A percentile compares a stretch with the other conserved stretches of the same genome.
Evolutionary conservation across 2,888 invertebrate species (phyloP).

Genomic region (Mythimna loreyi): DNA sequence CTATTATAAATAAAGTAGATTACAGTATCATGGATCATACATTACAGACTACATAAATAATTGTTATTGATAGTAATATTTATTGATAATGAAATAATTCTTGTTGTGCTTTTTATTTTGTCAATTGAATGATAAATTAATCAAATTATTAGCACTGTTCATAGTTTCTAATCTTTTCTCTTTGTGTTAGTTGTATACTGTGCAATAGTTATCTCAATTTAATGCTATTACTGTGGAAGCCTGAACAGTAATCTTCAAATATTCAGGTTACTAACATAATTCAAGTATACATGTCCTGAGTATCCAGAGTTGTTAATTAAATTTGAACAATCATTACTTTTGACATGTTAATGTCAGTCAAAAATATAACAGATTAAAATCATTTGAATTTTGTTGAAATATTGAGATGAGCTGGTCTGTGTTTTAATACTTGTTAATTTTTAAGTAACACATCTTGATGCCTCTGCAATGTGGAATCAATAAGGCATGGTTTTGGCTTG

Average conservation of each 20-base stretch:
- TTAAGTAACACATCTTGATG: constrained; percentile 5
- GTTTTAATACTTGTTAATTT: neutral
- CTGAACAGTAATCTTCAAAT: constrained; percentile 1
- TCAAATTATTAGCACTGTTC: constrained; percentile 42
- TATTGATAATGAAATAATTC: constrained; percentile 64
- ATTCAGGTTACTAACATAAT: neutral
- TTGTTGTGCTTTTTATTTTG: constrained; percentile 75
- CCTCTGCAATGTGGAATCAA: neutral
- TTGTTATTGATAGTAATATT: constrained; percentile 60
- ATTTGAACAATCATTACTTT: constrained; percentile 1
- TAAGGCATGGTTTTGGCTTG: neutral
- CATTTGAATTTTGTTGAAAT: neutral
- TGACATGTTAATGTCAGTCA: neutral
- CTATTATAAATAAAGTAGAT: constrained; percentile 70
- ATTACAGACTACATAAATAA: constrained; percentile 65
- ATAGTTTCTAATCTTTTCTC: constrained; percentile 7
- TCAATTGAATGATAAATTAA: constrained; percentile 66
- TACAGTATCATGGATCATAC: constrained; percentile 75
- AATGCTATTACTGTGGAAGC: constrained; percentile 35
- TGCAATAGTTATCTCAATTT: constrained; percentile 41
- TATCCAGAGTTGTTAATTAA: neutral
- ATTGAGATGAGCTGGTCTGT: neutral
- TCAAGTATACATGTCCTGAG: neutral
- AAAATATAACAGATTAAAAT: neutral
- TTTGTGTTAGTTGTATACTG: constrained; percentile 22